phyloP scores from a whole-genome alignment of 2,888 invertebrate genomes.

The Mystacides longicornis region DNA sequence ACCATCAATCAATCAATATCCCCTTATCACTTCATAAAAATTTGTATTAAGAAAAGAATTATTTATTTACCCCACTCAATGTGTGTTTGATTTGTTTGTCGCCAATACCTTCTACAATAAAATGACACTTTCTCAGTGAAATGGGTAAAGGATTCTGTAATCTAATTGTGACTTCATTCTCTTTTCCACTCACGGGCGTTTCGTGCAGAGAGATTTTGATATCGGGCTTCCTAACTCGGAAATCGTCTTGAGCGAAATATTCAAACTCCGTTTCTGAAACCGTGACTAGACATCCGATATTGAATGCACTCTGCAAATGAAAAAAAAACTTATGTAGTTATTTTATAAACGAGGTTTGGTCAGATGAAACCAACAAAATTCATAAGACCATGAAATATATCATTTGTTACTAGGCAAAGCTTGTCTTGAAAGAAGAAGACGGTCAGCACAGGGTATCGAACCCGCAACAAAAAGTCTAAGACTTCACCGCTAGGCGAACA shows the following conservation, averaged over 20 bases:
- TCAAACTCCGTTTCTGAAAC: constrained; percentile 78
- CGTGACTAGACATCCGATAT: constrained; percentile 71
- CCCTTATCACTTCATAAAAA: background rate
- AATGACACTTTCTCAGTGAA: constrained; percentile 66
- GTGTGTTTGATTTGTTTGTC: constrained; percentile 65
- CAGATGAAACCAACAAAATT: no score
- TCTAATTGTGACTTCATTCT: constrained; percentile 54
- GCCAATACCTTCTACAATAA: constrained; percentile 77
- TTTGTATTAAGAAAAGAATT: background rate
- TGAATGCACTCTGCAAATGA: constrained; percentile 59
- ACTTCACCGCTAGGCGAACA: no score
- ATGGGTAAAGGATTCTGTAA: constrained; percentile 79
- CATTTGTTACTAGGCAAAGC: no score
- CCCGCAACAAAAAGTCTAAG: no score
- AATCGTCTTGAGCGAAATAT: constrained; percentile 85
- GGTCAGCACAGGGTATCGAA: no score
- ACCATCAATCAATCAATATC: background rate
- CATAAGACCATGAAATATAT: no score
- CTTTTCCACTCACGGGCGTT: constrained; percentile 44
- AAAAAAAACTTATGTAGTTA: background rate
- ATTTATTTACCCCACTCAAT: constrained; percentile 49
- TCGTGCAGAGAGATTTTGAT: constrained; percentile 65
- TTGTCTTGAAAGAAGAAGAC: no score
- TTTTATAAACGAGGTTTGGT: background rate
- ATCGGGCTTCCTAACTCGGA: constrained; percentile 81